Conservation (phyloP, 2,888 invertebrate species). For the Agrotis puta region DNA sequence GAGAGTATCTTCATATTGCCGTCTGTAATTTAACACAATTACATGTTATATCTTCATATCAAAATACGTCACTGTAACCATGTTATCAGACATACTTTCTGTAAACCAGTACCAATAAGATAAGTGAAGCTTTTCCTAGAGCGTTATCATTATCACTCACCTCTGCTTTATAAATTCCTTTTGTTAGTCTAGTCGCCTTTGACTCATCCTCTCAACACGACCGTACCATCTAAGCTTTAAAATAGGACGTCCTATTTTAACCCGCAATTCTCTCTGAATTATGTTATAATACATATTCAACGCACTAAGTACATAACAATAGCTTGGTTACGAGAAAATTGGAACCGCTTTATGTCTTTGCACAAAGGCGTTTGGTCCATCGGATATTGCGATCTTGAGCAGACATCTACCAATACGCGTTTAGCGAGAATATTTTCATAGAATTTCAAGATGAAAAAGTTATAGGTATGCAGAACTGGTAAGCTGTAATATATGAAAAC, state of each 20-base stretch:
- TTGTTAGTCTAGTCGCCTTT: no score
- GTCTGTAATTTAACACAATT: constrained; percentile 69
- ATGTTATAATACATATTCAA: not conserved
- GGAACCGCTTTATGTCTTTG: not conserved
- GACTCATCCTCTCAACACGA: no score
- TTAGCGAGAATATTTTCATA: not conserved
- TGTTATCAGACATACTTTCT: no score
- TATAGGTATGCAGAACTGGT: not conserved
- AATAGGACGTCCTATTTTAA: no score
- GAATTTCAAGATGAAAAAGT: not conserved
- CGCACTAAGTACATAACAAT: not conserved
- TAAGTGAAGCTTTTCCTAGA: no score
- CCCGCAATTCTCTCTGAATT: not conserved
- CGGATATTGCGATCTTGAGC: constrained; percentile 27
- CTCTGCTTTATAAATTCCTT: no score
- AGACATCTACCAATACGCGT: not conserved
- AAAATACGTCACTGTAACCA: no score
- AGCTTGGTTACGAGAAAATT: not conserved
- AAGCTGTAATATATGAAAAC: no score
- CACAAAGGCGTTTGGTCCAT: constrained; percentile 9
- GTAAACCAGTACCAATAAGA: no score
- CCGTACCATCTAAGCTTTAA: no score
- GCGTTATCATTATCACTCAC: no score
- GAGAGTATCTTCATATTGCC: constrained; percentile 78
- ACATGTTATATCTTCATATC: no score